Conservation (phyloP, 2,113 vertebrate species). For the Dipodomys stephensi region DNA sequence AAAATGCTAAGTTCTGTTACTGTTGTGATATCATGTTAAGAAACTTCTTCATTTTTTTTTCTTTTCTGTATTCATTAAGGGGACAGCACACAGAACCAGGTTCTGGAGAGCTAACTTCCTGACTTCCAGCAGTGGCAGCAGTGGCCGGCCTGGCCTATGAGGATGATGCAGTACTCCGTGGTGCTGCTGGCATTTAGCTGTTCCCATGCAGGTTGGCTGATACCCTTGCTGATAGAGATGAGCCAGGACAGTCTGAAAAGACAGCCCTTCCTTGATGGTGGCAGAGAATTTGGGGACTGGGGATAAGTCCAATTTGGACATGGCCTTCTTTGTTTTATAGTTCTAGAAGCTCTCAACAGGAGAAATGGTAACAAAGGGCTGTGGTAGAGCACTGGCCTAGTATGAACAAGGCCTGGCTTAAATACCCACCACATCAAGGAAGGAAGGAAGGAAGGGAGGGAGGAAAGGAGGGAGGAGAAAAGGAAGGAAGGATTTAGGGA, state of each 20-base stretch:
- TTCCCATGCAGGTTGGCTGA: conserved; percentile 31
- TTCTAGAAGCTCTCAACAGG: background rate
- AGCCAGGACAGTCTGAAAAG: background rate
- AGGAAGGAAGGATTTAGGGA: no score
- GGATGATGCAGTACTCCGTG: background rate
- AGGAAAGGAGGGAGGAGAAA: background rate
- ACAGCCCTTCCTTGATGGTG: background rate
- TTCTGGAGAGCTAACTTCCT: conserved; percentile 5
- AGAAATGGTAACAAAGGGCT: background rate
- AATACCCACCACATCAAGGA: no score
- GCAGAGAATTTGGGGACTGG: background rate
- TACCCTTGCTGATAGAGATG: background rate
- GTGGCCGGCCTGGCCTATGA: background rate
- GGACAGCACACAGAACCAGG: background rate
- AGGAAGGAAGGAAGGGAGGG: background rate
- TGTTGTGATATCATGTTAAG: conserved; percentile 20
- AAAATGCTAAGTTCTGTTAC: no score
- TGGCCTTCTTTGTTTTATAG: background rate
- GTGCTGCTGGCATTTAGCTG: background rate
- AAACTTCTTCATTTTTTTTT: conserved; percentile 19
- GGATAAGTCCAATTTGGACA: background rate
- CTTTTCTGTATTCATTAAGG: conserved; percentile 61
- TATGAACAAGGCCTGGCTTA: no score
- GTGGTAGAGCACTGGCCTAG: no score
- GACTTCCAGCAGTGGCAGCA: background rate